Percentiles rank a stretch among this genome's conserved stretches.
Conservation (phyloP, 2,797 vertebrate genomes). For the Argentina silus region DNA sequence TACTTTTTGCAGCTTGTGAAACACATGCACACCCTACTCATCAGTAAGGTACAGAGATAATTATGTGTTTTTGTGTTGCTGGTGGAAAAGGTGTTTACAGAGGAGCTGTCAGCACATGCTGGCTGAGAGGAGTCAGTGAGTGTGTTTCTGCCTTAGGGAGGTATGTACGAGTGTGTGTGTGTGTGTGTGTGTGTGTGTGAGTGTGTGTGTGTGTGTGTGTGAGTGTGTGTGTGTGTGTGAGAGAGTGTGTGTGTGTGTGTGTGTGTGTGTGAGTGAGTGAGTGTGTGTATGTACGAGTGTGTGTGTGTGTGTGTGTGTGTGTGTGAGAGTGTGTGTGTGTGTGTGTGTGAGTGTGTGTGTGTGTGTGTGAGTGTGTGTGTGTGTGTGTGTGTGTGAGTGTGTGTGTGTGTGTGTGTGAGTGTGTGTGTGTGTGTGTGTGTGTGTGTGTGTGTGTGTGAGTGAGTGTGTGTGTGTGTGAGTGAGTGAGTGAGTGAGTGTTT, state of each 20-base stretch:
- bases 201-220: not conserved
- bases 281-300: too few species aligned
- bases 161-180: conserved; percentile 10
- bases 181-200: not conserved
- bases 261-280: not conserved
- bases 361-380: not conserved
- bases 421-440: conserved; percentile 13
- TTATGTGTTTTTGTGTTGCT: not conserved
- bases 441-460: conserved; percentile 8
- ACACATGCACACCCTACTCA: not conserved
- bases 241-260: conserved; percentile 14
- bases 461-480: not conserved
- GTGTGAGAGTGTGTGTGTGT: not conserved
- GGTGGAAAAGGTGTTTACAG: not conserved
- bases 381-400: not conserved
- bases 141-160: not conserved
- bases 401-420: not conserved
- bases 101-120: not conserved
- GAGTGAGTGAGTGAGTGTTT: not conserved
- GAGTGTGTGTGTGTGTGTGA: not conserved
- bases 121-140: not conserved
- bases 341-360: conserved; percentile 13
- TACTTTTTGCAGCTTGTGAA: not conserved
- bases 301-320: not conserved
- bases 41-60: not conserved